phyloP scores from a whole-genome alignment of 1,140 invertebrate genomes.

The Neuroterus valhalla region DNA sequence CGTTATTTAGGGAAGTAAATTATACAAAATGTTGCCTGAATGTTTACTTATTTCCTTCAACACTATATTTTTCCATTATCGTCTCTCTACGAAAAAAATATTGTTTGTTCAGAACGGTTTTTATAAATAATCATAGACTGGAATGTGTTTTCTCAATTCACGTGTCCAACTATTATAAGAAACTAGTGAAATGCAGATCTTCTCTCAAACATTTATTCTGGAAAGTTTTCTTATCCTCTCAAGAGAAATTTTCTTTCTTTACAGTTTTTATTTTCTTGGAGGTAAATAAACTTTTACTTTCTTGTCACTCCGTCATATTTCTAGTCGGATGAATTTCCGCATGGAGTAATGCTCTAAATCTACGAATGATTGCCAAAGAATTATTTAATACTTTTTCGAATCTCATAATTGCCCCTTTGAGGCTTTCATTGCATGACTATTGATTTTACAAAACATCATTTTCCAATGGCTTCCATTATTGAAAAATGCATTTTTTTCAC shows the following conservation, averaged over 20 bases:
- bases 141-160: no score
- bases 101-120: no score
- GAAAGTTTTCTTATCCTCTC: neutral
- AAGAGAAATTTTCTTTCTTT: neutral
- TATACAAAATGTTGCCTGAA: neutral
- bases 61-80: neutral
- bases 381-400: no score
- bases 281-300: conserved; percentile 14
- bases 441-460: no score
- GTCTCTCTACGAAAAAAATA: neutral
- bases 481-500: no score
- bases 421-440: no score
- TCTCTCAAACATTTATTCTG: neutral
- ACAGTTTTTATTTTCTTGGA: neutral
- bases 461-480: no score
- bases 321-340: neutral
- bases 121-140: no score
- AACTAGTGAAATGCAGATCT: neutral
- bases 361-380: no score
- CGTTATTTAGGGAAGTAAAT: neutral
- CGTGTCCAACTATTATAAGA: no score
- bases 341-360: neutral
- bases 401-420: no score
- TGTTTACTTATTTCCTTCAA: neutral
- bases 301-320: neutral